Conservation (phyloP, 2,888 invertebrate species). For the Gnatocerus cornutus region DNA sequence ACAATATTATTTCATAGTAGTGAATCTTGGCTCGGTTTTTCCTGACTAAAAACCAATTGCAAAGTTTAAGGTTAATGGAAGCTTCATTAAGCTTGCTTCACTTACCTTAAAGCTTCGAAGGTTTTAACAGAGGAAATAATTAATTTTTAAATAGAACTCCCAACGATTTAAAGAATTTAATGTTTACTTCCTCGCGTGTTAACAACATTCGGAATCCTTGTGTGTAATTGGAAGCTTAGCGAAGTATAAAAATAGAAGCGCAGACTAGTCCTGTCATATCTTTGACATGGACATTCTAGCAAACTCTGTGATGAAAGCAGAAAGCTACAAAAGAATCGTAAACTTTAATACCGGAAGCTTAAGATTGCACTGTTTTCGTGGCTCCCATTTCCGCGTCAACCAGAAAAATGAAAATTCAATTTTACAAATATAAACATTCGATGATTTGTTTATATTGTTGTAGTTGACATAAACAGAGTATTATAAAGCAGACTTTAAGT, state of each 20-base stretch:
- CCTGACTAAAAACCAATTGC: background rate
- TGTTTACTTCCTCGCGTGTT: no score
- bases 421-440: background rate
- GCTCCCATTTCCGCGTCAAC: background rate
- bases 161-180: no score
- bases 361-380: background rate
- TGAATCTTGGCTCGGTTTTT: background rate
- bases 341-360: conserved; percentile 1
- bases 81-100: conserved; percentile 4
- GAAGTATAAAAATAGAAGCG: background rate
- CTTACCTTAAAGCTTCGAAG: conserved; percentile 5
- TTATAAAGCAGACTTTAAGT: no score
- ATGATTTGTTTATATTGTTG: background rate
- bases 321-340: background rate
- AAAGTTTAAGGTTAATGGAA: background rate
- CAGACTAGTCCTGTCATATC: background rate
- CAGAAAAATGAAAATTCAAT: background rate
- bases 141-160: no score
- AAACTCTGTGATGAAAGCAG: background rate
- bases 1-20: background rate
- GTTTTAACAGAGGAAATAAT: background rate
- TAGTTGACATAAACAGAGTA: no score
- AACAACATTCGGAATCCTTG: background rate
- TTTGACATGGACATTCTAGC: background rate
- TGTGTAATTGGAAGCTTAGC: background rate